Evolutionary conservation across 2,888 invertebrate genomes (phyloP), one percentile per base, ranked within the genome.

Genomic region (Brachypalpus laphriformis): DNA sequence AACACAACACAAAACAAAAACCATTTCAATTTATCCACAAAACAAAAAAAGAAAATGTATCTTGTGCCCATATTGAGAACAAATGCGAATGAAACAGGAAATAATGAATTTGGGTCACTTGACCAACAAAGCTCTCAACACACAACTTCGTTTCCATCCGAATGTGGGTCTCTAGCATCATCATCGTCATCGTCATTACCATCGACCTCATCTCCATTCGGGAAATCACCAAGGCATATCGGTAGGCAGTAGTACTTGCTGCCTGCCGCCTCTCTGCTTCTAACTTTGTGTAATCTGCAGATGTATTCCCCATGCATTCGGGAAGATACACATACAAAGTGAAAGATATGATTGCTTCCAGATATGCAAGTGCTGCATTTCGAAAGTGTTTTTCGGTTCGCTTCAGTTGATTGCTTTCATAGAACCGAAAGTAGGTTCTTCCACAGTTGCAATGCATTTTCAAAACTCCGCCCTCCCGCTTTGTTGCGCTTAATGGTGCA

Each of bases 81-180:
- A 61, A 82, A 68, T 82, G 34, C 40, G 40, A 74, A 75, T 49
- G 37, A 80, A 80, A 65, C 57, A 80, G 68, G 83, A 83, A 83
- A 57, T 51, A 54, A 47, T 54, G 66, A 45, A 82, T 78, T 45
- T 80, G 65, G 83, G 83, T 85, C 83, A 85, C 75, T 85, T 80
- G 83, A 80, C 80, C 83, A 74, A 22, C 54, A 66, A 34, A 70
- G 59, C 76, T 70, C 82, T 57, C 34, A n/a, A 18, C 54, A 40
- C 63, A 40, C 56, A 74, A 42, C 40, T 65, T 59, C 37, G 51
- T 65, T 78, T 70, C 56, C 59, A n/a, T 70, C 22, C 1, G 18
- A 83, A 83, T 75, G 57, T 85, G 37, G 80, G 70, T 71, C 63
- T 71, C 42, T 47, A 25, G 80, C 65, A 45, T 70, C 82, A 40